These are phyloP conservation scores for Araneus ventricosus DNA, from an alignment of 1,140 invertebrate species.

Conservation along the genomic window DNA sequence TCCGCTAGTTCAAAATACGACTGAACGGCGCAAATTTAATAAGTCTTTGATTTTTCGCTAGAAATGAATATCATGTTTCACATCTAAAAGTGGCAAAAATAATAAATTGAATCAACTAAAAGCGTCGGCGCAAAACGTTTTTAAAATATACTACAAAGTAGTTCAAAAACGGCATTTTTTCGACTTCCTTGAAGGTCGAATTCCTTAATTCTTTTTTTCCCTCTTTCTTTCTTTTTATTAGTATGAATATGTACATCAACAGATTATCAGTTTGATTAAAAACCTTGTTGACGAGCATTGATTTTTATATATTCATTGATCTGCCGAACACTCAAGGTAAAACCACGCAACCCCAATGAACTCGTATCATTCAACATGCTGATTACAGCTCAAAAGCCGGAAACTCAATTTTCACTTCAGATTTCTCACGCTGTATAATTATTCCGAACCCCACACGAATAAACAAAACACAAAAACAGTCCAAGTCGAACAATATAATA, in stretches of 20 bases:
- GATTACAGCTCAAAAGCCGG: constrained; percentile 5
- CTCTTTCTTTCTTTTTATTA: background rate
- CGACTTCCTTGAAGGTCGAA: background rate
- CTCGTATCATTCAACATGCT: constrained; percentile 26
- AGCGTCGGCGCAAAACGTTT: too few species aligned
- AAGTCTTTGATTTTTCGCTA: too few species aligned
- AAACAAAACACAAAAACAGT: background rate
- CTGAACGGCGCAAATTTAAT: too few species aligned
- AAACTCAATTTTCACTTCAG: constrained; percentile 25
- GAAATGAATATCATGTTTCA: too few species aligned
- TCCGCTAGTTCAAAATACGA: too few species aligned
- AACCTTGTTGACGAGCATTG: background rate
- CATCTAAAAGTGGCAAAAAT: too few species aligned
- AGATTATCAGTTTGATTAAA: background rate
- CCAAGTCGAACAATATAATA: background rate
- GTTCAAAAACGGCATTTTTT: too few species aligned
- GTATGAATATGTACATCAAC: background rate
- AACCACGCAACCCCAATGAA: background rate
- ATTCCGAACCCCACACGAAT: background rate
- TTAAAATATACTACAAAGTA: too few species aligned
- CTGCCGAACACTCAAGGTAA: background rate
- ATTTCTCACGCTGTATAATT: constrained; percentile 41
- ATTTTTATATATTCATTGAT: background rate
- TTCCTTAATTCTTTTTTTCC: background rate
- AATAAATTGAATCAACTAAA: too few species aligned